phyloP scores from a whole-genome alignment of 2,888 invertebrate genomes.

The Orchesellides sinensis region DNA sequence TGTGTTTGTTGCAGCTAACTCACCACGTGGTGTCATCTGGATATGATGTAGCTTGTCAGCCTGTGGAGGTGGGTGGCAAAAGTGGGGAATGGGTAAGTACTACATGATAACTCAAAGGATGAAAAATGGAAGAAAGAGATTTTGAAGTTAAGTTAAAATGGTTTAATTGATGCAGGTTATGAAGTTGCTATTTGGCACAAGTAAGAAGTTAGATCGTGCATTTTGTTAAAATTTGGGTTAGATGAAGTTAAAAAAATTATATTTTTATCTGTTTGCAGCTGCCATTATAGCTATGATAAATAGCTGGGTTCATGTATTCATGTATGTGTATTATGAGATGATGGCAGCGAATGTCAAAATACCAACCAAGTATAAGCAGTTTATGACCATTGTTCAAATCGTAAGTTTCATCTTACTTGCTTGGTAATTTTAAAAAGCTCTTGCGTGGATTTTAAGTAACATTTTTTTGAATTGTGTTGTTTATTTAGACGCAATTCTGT shows the following conservation, averaged over 20 bases:
- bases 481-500: constrained; percentile 72
- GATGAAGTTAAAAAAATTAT: too few relatives aligned
- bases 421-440: neutral
- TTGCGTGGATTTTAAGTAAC: neutral
- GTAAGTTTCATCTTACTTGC: constrained; percentile 58
- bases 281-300: constrained; percentile 74
- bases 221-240: too few relatives aligned
- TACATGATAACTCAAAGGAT: neutral
- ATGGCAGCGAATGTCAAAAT: constrained; percentile 67
- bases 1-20: constrained; percentile 62
- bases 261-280: constrained; percentile 50
- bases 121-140: neutral
- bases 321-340: constrained; percentile 74
- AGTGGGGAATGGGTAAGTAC: constrained; percentile 66
- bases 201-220: too few relatives aligned
- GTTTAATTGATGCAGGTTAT: too few relatives aligned
- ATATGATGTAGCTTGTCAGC: constrained; percentile 70
- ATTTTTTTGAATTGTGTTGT: neutral
- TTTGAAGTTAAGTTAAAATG: neutral
- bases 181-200: too few relatives aligned
- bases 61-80: constrained; percentile 51
- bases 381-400: constrained; percentile 74
- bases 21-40: constrained; percentile 69
- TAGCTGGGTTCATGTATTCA: constrained; percentile 74
- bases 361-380: constrained; percentile 71